phyloP scores from a whole-genome alignment of 2,888 invertebrate species.

The Chelonus formosanus region DNA sequence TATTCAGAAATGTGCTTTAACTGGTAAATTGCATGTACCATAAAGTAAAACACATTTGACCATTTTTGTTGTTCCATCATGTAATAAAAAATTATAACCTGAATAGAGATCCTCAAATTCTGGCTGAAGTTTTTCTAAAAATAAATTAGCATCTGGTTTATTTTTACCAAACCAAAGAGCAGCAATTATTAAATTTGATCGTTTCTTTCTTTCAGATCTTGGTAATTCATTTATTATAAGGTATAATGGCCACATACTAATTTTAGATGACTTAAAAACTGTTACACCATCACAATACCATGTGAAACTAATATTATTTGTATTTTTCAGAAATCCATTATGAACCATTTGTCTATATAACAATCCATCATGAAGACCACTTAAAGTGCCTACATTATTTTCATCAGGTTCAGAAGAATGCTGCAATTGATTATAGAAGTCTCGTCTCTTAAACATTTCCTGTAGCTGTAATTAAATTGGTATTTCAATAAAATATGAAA shows the following conservation, averaged over 20 bases:
- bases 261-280: constrained; percentile 19
- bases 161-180: constrained; percentile 20
- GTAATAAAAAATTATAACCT: neutral
- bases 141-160: constrained; percentile 16
- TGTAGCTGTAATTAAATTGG: constrained; percentile 7
- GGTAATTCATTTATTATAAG: constrained; percentile 26
- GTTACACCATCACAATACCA: constrained; percentile 22
- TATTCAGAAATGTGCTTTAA: constrained; percentile 33
- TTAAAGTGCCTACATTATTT: neutral
- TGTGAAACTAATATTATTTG: constrained; percentile 21
- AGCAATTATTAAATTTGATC: neutral
- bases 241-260: constrained; percentile 20
- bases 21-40: constrained; percentile 36
- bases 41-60: constrained; percentile 24
- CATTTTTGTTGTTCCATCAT: constrained; percentile 9
- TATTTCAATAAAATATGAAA: constrained; percentile 24
- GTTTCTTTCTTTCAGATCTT: neutral
- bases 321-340: constrained; percentile 13
- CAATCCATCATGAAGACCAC: constrained; percentile 21
- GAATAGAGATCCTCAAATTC: constrained; percentile 3
- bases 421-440: constrained; percentile 17
- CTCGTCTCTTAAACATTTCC: constrained; percentile 10
- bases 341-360: neutral
- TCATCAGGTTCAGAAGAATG: constrained; percentile 5
- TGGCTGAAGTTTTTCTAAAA: constrained; percentile 4